phyloP scores from a whole-genome alignment of 1,140 invertebrate genomes.

The Heterodera schachtii region DNA sequence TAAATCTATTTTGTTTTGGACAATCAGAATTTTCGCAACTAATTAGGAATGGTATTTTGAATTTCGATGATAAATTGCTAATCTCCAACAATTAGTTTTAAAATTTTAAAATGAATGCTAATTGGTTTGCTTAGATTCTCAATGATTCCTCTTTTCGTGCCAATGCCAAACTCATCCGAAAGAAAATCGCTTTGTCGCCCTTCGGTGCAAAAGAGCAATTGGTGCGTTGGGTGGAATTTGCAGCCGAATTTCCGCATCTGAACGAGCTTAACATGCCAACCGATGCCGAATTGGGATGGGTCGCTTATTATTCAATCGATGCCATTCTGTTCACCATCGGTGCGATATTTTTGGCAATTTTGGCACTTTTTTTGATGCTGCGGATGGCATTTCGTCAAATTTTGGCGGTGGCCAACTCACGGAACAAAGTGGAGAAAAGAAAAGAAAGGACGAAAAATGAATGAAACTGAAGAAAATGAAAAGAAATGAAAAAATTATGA shows the following conservation, averaged over 20 bases:
- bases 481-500: too few species aligned
- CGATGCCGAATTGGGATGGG: conserved; percentile 20
- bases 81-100: too few species aligned
- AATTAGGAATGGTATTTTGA: too few species aligned
- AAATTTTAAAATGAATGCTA: too few species aligned
- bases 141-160: not conserved
- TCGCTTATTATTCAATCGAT: conserved; percentile 34
- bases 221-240: conserved; percentile 38
- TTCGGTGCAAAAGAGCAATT: conserved; percentile 24
- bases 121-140: conserved; percentile 6
- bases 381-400: not conserved
- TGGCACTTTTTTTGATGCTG: not conserved
- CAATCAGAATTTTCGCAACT: not conserved
- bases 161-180: conserved; percentile 21
- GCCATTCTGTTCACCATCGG: conserved; percentile 13
- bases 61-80: too few species aligned
- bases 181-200: conserved; percentile 24
- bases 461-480: too few species aligned
- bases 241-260: conserved; percentile 30
- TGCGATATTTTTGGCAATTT: conserved; percentile 11
- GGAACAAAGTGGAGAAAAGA: not conserved
- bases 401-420: not conserved
- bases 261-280: conserved; percentile 31
- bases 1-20: not conserved
- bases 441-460: not conserved